Percentiles rank a stretch among this genome's conserved stretches.
Conservation (phyloP, 2,797 vertebrate genomes). For the Sternotherus odoratus region DNA sequence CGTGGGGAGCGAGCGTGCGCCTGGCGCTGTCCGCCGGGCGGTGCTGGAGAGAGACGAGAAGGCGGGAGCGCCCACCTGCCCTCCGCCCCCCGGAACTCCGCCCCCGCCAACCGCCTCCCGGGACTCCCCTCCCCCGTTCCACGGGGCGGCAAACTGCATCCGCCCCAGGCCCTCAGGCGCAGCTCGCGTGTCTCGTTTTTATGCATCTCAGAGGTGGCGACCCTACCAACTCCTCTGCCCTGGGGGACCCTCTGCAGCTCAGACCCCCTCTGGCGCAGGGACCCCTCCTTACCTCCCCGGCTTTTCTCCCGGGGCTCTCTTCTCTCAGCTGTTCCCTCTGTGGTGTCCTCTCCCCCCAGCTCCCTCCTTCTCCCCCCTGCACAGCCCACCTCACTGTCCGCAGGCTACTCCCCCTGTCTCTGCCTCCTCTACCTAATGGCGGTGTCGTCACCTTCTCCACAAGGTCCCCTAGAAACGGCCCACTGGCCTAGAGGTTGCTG, state of each 20-base stretch:
- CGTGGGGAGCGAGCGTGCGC: not conserved
- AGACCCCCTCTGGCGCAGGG: no score
- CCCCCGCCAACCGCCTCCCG: not conserved
- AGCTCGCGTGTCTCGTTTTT: not conserved
- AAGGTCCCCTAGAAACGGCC: not conserved
- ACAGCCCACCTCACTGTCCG: not conserved
- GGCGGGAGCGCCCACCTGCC: no score
- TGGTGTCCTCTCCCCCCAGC: not conserved
- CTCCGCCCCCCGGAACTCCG: not conserved
- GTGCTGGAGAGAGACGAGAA: not conserved
- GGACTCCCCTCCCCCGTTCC: not conserved
- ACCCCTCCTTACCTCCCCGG: not conserved
- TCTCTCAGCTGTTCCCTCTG: not conserved
- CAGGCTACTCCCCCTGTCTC: not conserved
- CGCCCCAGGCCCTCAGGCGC: not conserved
- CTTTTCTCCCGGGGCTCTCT: not conserved
- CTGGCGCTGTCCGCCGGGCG: not conserved
- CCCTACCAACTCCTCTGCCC: not conserved
- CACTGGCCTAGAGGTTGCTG: not conserved
- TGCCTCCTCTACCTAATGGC: not conserved
- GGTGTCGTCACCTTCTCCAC: not conserved
- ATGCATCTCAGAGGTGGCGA: not conserved
- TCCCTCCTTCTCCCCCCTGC: not conserved
- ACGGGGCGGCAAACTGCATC: no score
- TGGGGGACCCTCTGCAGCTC: no score